A percentile compares a stretch with the other conserved stretches of the same genome.
phyloP scores from a whole-genome alignment of 53 echinoderm and acorn worm species.

The Hippasteria phrygiana region DNA sequence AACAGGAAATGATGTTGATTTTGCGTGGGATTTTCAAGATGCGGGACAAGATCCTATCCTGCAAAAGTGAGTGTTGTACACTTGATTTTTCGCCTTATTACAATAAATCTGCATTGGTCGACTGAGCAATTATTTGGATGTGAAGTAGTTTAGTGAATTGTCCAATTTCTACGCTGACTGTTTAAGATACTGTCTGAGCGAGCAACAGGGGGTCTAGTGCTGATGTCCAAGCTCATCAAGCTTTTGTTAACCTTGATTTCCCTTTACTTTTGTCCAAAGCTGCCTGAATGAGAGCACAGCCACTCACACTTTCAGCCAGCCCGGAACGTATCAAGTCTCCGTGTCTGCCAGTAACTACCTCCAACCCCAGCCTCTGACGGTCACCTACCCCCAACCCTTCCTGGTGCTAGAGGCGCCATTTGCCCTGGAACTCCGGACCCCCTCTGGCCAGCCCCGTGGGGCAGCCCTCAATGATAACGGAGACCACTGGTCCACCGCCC shows the following conservation, averaged over 20 bases:
- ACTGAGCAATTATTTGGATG: too few relatives aligned
- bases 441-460: conserved; percentile 18
- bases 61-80: conserved; percentile 55
- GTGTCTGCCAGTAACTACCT: conserved; percentile 82
- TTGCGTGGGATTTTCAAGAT: conserved; percentile 88
- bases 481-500: conserved; percentile 26
- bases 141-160: too few relatives aligned
- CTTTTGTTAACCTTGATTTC: background rate
- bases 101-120: too few relatives aligned
- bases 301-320: conserved; percentile 69
- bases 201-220: too few relatives aligned
- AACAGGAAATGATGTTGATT: conserved; percentile 79
- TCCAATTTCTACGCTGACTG: too few relatives aligned
- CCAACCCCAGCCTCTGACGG: conserved; percentile 73
- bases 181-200: too few relatives aligned
- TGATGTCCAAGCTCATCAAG: background rate
- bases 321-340: conserved; percentile 73
- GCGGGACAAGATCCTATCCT: conserved; percentile 15
- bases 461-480: background rate
- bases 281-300: conserved; percentile 74
- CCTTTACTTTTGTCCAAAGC: conserved; percentile 20
- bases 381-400: conserved; percentile 53
- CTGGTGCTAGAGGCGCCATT: conserved; percentile 60
- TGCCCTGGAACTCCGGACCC: conserved; percentile 52
- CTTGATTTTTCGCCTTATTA: background rate